A percentile compares a stretch with the other conserved stretches of the same genome.
phyloP scores from a whole-genome alignment of 2,113 vertebrate species.

The Toxostoma redivivum region DNA sequence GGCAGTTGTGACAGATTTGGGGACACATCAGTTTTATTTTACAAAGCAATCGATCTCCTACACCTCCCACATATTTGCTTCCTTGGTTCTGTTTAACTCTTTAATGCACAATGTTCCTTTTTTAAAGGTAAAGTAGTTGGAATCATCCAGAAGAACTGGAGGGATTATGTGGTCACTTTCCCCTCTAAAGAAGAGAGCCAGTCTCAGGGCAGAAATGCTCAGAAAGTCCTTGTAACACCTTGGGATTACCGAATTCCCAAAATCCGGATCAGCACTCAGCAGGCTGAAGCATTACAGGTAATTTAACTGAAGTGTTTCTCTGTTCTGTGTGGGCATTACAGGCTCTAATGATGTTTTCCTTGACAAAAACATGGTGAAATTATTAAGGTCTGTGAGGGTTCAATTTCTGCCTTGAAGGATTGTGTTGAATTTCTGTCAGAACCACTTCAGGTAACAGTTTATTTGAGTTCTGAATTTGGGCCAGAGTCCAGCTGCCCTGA shows the following conservation, averaged over 20 bases:
- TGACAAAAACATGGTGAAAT: background rate
- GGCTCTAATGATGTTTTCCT: background rate
- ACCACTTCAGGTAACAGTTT: background rate
- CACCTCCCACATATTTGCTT: background rate
- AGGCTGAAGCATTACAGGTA: conserved; percentile 90
- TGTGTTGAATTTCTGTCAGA: background rate
- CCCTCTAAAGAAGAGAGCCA: conserved; percentile 85
- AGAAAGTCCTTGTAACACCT: conserved; percentile 87
- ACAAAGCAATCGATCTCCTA: background rate
- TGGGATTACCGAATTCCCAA: conserved; percentile 95
- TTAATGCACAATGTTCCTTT: background rate
- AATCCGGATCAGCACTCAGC: conserved; percentile 93
- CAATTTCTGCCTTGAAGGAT: background rate
- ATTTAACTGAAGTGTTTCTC: background rate
- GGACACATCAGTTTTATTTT: background rate
- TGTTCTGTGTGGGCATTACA: rapidly evolving
- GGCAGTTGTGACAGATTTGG: background rate
- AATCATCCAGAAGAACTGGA: conserved; percentile 92
- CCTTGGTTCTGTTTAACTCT: background rate
- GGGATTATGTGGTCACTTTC: conserved; percentile 95
- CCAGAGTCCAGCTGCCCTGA: background rate
- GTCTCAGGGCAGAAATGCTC: conserved; percentile 82
- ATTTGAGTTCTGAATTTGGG: background rate
- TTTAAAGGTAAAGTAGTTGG: conserved; percentile 86
- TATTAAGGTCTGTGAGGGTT: background rate